A percentile compares a stretch with the other conserved stretches of the same genome.
These are phyloP conservation scores for Dicroscelio sp. DNA, from an alignment of 2,888 invertebrate genomes.

Conservation along the genomic window DNA sequence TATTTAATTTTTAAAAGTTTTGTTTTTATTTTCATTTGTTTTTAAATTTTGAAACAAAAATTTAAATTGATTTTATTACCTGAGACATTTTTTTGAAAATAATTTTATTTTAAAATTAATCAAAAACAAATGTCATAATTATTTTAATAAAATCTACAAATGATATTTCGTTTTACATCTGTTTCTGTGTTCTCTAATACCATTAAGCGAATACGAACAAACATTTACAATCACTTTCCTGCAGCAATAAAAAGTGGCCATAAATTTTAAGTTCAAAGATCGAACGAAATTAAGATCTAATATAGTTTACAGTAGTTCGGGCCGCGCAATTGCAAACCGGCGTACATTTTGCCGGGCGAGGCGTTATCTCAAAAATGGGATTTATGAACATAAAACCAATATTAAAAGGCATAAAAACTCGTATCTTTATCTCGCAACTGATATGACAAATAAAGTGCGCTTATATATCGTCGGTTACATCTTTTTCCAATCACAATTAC, in stretches of 20 bases:
- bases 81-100: background rate
- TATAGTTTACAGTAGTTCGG: slow-evolving; percentile 5
- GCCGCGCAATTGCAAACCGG: slow-evolving; percentile 5
- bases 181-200: background rate
- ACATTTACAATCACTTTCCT: slow-evolving; percentile 11
- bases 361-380: background rate
- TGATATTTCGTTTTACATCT: too few species aligned
- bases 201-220: background rate
- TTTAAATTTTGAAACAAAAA: background rate
- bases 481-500: background rate
- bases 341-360: background rate
- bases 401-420: background rate
- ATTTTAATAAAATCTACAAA: too few species aligned
- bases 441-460: background rate
- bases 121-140: background rate
- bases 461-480: background rate
- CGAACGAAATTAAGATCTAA: slow-evolving; percentile 21
- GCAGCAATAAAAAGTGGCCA: slow-evolving; percentile 1
- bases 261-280: slow-evolving; percentile 8
- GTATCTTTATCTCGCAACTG: background rate
- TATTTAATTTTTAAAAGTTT: too few species aligned
- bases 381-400: background rate
- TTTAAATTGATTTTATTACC: too few species aligned
- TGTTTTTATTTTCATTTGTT: too few species aligned
- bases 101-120: background rate